Conservation (phyloP, 2,888 invertebrate species). For the Ganaspis brasiliensis region DNA sequence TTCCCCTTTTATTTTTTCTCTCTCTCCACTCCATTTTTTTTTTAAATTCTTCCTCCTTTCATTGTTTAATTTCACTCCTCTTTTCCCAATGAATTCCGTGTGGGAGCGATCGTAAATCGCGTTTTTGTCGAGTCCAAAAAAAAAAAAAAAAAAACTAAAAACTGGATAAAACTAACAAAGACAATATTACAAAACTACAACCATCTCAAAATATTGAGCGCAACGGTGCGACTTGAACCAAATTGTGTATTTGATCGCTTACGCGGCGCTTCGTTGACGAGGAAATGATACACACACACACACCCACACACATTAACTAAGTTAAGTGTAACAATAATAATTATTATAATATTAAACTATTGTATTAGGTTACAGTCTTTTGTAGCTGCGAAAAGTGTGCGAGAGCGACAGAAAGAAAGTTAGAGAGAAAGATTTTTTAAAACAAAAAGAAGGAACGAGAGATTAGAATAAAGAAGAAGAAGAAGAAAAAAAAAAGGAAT, state of each 20-base stretch:
- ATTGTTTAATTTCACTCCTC: background rate
- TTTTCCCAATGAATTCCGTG: background rate
- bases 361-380: slow-evolving; percentile 71
- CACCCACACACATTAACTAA: slow-evolving; percentile 60
- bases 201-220: background rate
- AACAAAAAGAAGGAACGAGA: slow-evolving; percentile 8
- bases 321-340: slow-evolving; percentile 64
- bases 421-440: slow-evolving; percentile 13
- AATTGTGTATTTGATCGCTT: slow-evolving; percentile 49
- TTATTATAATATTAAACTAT: slow-evolving; percentile 67
- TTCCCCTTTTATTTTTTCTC: slow-evolving; percentile 24
- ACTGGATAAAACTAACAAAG: background rate
- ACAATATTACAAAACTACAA: background rate
- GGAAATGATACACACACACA: slow-evolving; percentile 54
- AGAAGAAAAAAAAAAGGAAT: background rate
- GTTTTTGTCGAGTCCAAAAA: slow-evolving; percentile 25
- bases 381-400: slow-evolving; percentile 64
- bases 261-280: slow-evolving; percentile 63
- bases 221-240: slow-evolving; percentile 30
- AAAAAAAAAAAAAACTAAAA: background rate
- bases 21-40: slow-evolving; percentile 1
- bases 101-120: slow-evolving; percentile 31
- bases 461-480: slow-evolving; percentile 14
- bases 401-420: slow-evolving; percentile 55
- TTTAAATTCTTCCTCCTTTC: slow-evolving; percentile 1